phyloP scores from a whole-genome alignment of 2,888 invertebrate species.

The Sabatieria punctata region DNA sequence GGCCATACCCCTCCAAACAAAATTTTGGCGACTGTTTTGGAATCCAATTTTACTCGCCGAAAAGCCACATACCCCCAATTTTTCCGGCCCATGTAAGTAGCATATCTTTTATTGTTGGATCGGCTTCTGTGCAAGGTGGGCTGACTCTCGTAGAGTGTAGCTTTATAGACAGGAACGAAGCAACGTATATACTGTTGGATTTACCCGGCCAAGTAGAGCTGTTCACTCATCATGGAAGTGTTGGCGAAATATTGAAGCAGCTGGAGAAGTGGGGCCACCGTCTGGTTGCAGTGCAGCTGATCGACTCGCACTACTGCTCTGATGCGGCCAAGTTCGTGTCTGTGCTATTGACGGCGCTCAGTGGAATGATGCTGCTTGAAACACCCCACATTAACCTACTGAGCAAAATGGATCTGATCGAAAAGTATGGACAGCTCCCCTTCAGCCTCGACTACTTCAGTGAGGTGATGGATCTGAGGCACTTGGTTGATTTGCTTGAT shows the following conservation, averaged over 20 bases:
- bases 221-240: slow-evolving; percentile 62
- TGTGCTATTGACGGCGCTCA: slow-evolving; percentile 67
- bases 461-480: slow-evolving; percentile 23
- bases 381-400: slow-evolving; percentile 87
- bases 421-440: slow-evolving; percentile 48
- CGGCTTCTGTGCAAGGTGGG: too few species aligned
- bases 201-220: slow-evolving; percentile 78
- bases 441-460: slow-evolving; percentile 15
- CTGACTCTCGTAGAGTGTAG: too few species aligned
- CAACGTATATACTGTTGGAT: slow-evolving; percentile 71
- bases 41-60: too few species aligned
- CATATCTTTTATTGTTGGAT: too few species aligned
- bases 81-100: too few species aligned
- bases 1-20: too few species aligned
- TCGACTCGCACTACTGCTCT: slow-evolving; percentile 88
- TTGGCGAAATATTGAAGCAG: slow-evolving; percentile 30
- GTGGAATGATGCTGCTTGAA: slow-evolving; percentile 75
- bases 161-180: too few species aligned
- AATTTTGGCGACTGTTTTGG: too few species aligned
- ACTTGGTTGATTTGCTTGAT: slow-evolving; percentile 21
- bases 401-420: slow-evolving; percentile 70
- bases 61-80: too few species aligned
- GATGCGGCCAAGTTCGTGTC: slow-evolving; percentile 85
- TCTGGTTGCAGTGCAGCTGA: slow-evolving; percentile 72
- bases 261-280: slow-evolving; percentile 48